phyloP scores from a whole-genome alignment of 2,888 invertebrate genomes.

The Zelleria hepariella region DNA sequence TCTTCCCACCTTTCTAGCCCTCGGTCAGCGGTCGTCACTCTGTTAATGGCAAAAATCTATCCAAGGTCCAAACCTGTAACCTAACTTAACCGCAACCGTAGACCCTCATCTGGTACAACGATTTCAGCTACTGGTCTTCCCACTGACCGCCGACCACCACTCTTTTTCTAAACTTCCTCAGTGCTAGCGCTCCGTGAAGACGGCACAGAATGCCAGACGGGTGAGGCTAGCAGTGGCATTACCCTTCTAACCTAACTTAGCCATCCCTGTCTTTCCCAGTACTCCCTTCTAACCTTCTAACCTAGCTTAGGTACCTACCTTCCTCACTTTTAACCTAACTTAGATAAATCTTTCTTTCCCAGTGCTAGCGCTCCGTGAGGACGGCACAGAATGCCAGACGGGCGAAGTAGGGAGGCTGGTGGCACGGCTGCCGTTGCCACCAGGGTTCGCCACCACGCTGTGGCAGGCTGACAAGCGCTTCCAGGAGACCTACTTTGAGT shows the following conservation, averaged over 20 bases:
- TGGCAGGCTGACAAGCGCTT: conserved; percentile 87
- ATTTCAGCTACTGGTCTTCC: too few relatives aligned
- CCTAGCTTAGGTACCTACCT: neutral
- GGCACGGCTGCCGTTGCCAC: conserved; percentile 88
- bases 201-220: conserved; percentile 76
- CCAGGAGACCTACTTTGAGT: conserved; percentile 84
- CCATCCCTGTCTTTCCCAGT: too few relatives aligned
- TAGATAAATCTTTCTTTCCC: neutral
- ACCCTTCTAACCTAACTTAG: too few relatives aligned
- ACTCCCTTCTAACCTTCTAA: neutral
- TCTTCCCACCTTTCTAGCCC: too few relatives aligned
- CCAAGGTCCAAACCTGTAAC: too few relatives aligned
- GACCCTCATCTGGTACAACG: too few relatives aligned
- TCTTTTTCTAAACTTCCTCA: too few relatives aligned
- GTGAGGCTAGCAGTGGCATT: conserved; percentile 89
- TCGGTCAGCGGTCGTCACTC: too few relatives aligned
- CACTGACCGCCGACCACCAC: too few relatives aligned
- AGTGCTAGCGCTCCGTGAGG: conserved; percentile 58
- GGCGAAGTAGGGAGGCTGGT: conserved; percentile 88
- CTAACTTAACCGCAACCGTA: too few relatives aligned
- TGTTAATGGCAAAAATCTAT: too few relatives aligned
- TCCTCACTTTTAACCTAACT: neutral
- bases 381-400: conserved; percentile 77
- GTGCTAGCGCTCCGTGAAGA: conserved; percentile 66
- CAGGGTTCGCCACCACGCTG: conserved; percentile 87